Evolutionary conservation across 2,113 vertebrate genomes (phyloP).

Genomic region (Myrmecophaga tridactyla): DNA sequence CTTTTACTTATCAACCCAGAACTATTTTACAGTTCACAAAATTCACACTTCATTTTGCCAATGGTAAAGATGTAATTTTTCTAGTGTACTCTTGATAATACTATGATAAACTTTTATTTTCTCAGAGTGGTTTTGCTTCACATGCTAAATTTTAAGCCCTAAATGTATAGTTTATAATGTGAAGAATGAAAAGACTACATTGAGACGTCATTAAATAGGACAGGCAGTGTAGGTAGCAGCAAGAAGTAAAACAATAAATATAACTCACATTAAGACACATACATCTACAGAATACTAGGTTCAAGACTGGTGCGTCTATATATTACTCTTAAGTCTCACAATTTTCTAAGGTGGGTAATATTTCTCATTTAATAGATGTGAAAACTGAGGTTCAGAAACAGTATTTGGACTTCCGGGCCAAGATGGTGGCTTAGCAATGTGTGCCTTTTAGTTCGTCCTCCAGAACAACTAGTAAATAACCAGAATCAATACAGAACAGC

Average conservation of each 20-base stretch:
- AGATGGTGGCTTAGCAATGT: too few species aligned
- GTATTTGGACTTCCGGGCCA: too few species aligned
- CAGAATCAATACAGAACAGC: too few species aligned
- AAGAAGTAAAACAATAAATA: not conserved
- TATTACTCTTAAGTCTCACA: not conserved
- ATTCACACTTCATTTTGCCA: not conserved
- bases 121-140: not conserved
- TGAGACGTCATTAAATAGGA: not conserved
- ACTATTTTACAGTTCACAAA: not conserved
- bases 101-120: not conserved
- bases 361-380: not conserved
- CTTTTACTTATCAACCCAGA: constrained; percentile 27
- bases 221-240: not conserved
- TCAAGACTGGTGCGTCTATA: not conserved
- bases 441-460: too few species aligned
- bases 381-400: constrained; percentile 14
- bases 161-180: not conserved
- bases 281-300: not conserved
- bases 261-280: not conserved
- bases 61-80: not conserved
- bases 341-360: not conserved
- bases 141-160: not conserved
- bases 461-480: too few species aligned
- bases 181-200: not conserved
- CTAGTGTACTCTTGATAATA: not conserved